Evolutionary conservation across 2,113 vertebrate species (phyloP), one percentile per base, ranked within the genome.

Genomic region (Podarcis cretensis): DNA sequence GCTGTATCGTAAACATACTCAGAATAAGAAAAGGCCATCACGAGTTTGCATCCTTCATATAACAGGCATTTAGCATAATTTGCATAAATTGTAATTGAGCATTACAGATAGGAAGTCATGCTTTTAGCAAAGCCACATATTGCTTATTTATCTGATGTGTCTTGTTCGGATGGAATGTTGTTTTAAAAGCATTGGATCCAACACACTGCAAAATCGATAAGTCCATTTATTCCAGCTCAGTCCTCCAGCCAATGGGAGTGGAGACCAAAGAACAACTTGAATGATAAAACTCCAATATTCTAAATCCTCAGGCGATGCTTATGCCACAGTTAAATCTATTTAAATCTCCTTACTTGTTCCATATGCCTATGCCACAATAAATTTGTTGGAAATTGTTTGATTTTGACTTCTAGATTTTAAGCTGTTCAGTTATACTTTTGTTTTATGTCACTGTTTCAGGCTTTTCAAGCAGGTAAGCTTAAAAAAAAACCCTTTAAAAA

Each of bases 11-110:
- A 65, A 32, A 66, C 37, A 66, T 88, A 25, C 71, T 82, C 43
- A 37, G 74, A 88, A 75, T 65, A 74, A 43, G 57, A 86, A 85
- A 85, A 83, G 80, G 87, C 30, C 71, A 83, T 76, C 79, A 75
- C 32, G 10, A 65, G 12, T 88, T 43, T 66, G 57, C 69, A 88
- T 82, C 27, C 13, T 85, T 37, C 73, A 54, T 76, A 30, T 40
- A 85, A 63, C 13, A 75, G 30, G 16, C 37, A 81, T 30, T 86
- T 66, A 57, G 35, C 21, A 81, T 25, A 88, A 82, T 88, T 82
- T 75, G 59, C 20, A 88, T 88, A 83, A 83, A 69, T 48, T 81
- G 43, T 57, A 69, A 71, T 71, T 80, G 12, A 69, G 69, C 16
- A 35, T 88, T 82, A 76, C 30, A 88, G 43, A 63, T 74, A 8